Evolutionary conservation across 1,140 invertebrate species (phyloP).

Genomic region (Tetragnatha versicolor): DNA sequence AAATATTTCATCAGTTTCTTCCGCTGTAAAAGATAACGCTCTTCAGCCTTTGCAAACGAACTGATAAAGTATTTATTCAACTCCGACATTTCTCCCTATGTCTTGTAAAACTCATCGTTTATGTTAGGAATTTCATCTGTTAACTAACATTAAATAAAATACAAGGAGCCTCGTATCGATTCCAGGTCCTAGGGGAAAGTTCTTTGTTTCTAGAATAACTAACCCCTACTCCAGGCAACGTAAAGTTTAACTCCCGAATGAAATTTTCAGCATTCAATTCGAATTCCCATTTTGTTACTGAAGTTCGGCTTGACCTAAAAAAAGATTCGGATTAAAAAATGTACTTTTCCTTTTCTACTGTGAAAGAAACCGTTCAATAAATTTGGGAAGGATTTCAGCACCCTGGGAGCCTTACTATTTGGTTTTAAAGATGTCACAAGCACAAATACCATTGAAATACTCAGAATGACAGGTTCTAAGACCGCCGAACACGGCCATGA

Average conservation of each 20-base stretch:
- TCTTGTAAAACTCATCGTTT: conserved; percentile 33
- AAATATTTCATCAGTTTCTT: conserved; percentile 33
- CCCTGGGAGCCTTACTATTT: too few species aligned
- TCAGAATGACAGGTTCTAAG: too few species aligned
- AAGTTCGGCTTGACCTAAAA: too few species aligned
- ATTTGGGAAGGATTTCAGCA: too few species aligned
- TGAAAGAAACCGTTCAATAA: too few species aligned
- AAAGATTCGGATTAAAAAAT: too few species aligned
- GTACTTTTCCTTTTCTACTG: too few species aligned
- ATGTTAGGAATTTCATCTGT: conserved; percentile 32
- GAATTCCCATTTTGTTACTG: conserved; percentile 4
- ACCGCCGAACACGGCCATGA: too few species aligned
- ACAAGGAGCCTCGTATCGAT: neutral
- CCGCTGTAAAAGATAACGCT: neutral
- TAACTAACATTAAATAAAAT: conserved; percentile 34
- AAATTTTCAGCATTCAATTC: conserved; percentile 21
- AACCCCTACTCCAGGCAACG: neutral
- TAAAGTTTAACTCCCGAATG: conserved; percentile 12
- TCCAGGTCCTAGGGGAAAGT: neutral
- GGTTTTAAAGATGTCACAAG: too few species aligned
- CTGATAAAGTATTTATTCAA: conserved; percentile 26
- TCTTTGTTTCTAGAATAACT: conserved; percentile 2
- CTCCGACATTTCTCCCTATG: neutral
- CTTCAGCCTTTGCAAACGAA: neutral
- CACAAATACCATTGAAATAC: too few species aligned